These are phyloP conservation scores for Rattus norvegicus DNA, from an alignment of 2,113 vertebrate genomes.

Conservation along the genomic window DNA sequence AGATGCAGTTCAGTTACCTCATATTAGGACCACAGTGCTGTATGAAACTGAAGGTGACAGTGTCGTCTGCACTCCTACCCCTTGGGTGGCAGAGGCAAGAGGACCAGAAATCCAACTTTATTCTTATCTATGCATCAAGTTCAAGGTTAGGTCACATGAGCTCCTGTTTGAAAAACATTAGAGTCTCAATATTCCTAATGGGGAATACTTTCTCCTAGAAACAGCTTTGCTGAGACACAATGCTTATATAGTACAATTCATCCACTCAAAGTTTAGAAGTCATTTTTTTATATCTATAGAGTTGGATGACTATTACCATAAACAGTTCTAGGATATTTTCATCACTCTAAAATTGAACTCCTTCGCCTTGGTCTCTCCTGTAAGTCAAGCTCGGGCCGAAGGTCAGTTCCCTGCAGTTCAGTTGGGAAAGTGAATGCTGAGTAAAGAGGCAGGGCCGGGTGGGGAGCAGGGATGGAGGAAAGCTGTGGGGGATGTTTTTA, in stretches of 20 bases:
- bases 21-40: background rate
- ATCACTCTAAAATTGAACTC: background rate
- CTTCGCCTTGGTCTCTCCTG: background rate
- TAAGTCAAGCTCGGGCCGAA: background rate
- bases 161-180: background rate
- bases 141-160: background rate
- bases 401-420: background rate
- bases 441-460: background rate
- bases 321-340: constrained; percentile 22
- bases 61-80: too few relatives aligned
- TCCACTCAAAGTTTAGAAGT: background rate
- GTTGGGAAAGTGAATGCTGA: background rate
- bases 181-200: background rate
- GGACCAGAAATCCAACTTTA: background rate
- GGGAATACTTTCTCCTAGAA: background rate
- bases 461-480: background rate
- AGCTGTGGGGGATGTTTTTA: background rate
- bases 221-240: background rate
- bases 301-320: background rate
- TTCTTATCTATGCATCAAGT: background rate
- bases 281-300: background rate
- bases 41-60: background rate
- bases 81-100: background rate
- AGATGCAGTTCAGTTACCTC: background rate
- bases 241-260: background rate